Conservation (phyloP, 2,797 vertebrate genomes). For the Sebastiscus albofasciatus region DNA sequence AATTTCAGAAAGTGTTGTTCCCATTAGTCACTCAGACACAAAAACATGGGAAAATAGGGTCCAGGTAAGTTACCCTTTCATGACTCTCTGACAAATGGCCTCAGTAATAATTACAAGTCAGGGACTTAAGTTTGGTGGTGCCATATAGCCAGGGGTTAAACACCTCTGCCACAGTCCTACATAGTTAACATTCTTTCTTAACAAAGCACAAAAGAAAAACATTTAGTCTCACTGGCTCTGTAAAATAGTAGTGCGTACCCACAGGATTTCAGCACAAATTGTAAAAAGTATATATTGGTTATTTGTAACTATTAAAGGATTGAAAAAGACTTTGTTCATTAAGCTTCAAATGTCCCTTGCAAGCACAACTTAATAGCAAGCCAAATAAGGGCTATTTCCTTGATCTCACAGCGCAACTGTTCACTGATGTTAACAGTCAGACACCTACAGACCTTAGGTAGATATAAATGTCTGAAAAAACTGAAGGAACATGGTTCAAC, state of each 20-base stretch:
- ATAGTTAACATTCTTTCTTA: constrained; percentile 17
- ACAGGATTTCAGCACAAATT: not conserved
- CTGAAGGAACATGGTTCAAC: not conserved
- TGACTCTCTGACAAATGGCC: constrained; percentile 37
- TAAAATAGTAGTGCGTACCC: not conserved
- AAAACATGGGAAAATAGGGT: not conserved
- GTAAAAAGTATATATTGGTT: not conserved
- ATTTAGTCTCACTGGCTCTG: constrained; percentile 9
- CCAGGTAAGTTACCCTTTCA: not conserved
- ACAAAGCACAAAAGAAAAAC: constrained; percentile 20
- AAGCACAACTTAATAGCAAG: constrained; percentile 3
- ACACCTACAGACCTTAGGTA: not conserved
- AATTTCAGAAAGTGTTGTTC: not conserved
- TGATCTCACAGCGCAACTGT: not conserved
- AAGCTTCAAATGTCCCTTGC: not conserved
- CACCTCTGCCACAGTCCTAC: constrained; percentile 28
- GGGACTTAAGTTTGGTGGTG: constrained; percentile 4
- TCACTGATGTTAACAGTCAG: not conserved
- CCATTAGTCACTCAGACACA: not conserved
- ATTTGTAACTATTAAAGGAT: constrained; percentile 3
- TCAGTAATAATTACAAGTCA: constrained; percentile 9
- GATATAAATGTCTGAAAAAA: constrained; percentile 1
- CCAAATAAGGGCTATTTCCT: not conserved
- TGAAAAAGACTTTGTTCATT: not conserved
- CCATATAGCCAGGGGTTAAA: constrained; percentile 9